Evolutionary conservation across 2,888 invertebrate genomes (phyloP).

Genomic region (Gryllus longicercus): DNA sequence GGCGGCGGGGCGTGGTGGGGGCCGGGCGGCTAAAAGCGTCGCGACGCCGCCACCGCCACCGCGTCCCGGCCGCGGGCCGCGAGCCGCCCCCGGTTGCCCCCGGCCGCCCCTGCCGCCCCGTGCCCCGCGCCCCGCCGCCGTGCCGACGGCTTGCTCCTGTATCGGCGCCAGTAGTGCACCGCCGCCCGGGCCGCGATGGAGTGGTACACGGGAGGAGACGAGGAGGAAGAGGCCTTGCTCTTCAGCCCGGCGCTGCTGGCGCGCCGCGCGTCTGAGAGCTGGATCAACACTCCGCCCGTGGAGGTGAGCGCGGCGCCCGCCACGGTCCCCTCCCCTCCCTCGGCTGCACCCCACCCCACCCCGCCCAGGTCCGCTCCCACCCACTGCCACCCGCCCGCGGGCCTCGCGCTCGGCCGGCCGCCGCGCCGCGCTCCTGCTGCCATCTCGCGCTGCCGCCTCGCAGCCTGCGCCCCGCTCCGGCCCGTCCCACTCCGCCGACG

Average conservation of each 20-base stretch:
- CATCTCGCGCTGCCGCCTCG: background rate
- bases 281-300: conserved; percentile 83
- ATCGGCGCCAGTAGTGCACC: conserved; percentile 3
- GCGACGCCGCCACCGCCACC: conserved; percentile 22
- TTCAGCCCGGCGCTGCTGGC: conserved; percentile 85
- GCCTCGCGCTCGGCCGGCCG: no score
- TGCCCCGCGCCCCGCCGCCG: conserved; percentile 34
- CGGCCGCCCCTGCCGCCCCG: conserved; percentile 1
- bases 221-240: conserved; percentile 81
- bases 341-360: background rate
- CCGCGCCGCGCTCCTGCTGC: background rate
- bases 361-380: background rate
- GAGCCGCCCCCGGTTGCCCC: conserved; percentile 19
- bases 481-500: no score
- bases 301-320: conserved; percentile 60
- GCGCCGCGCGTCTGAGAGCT: conserved; percentile 80
- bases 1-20: background rate
- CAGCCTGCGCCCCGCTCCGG: no score
- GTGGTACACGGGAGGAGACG: conserved; percentile 54
- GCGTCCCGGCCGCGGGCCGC: conserved; percentile 26
- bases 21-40: conserved; percentile 26
- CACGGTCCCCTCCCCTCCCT: background rate
- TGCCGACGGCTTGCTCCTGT: background rate
- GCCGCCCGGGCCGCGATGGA: conserved; percentile 27
- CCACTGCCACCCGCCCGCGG: background rate